phyloP scores from a whole-genome alignment of 1,140 invertebrate genomes.

The Aphis craccivora region DNA sequence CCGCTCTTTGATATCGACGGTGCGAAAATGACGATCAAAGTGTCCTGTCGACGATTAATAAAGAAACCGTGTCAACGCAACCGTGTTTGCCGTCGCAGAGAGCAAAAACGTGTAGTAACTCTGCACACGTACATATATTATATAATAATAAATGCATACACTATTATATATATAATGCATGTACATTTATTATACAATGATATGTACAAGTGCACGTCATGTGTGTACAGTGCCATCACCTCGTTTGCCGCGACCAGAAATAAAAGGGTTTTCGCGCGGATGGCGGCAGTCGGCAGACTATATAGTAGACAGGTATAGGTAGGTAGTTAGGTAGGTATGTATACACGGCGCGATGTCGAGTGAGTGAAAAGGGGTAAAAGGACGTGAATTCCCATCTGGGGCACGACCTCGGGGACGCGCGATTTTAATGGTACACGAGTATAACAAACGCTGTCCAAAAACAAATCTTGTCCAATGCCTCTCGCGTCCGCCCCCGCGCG shows the following conservation, averaged over 20 bases:
- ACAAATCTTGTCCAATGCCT: slow-evolving; percentile 52
- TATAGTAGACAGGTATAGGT: background rate
- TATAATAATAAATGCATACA: background rate
- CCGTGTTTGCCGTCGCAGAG: background rate
- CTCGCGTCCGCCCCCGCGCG: too few relatives aligned
- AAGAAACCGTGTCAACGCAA: background rate
- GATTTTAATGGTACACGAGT: slow-evolving; percentile 31
- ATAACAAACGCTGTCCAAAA: slow-evolving; percentile 52
- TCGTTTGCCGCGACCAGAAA: background rate
- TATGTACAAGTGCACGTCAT: background rate
- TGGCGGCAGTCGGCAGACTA: background rate
- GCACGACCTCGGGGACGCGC: slow-evolving; percentile 33
- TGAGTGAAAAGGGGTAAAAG: background rate
- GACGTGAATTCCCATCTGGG: slow-evolving; percentile 43
- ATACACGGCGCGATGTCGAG: background rate
- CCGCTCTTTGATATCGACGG: background rate
- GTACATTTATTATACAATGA: background rate
- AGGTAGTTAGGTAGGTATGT: background rate
- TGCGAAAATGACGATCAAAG: background rate
- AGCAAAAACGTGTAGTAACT: slow-evolving; percentile 20
- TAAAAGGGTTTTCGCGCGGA: background rate
- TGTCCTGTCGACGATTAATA: background rate
- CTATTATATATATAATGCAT: too few relatives aligned
- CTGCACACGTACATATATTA: background rate
- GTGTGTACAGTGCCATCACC: background rate